Conservation (phyloP, 1,140 invertebrate species). For the Drosophila athabasca region DNA sequence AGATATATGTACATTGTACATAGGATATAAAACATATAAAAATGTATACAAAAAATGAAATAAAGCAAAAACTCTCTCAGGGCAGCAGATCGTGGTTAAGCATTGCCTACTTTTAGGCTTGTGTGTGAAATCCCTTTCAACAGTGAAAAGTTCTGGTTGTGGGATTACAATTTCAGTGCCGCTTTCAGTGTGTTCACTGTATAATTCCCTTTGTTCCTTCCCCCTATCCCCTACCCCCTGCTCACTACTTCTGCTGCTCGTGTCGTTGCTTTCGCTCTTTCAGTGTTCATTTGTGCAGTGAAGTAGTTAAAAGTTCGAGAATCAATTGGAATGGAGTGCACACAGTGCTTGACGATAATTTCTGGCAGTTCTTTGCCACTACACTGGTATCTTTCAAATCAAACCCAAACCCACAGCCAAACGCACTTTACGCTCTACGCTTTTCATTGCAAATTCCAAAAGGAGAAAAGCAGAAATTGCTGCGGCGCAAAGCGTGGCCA, state of each 20-base stretch:
- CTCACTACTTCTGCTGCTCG: neutral
- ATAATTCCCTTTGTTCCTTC: too few relatives aligned
- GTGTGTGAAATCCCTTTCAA: neutral
- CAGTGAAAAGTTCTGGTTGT: neutral
- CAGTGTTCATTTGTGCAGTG: constrained; percentile 18
- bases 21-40: too few relatives aligned
- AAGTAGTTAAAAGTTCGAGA: constrained; percentile 32
- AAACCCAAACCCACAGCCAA: constrained; percentile 39
- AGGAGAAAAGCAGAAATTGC: neutral
- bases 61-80: too few relatives aligned
- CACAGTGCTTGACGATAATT: constrained; percentile 1
- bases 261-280: constrained; percentile 1
- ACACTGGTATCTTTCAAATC: constrained; percentile 13
- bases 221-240: too few relatives aligned
- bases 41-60: too few relatives aligned
- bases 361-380: constrained; percentile 1
- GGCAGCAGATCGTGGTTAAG: too few relatives aligned
- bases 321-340: constrained; percentile 39
- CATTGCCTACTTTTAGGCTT: constrained; percentile 13
- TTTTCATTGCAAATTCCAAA: constrained; percentile 32
- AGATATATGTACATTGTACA: too few relatives aligned
- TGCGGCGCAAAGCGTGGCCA: constrained; percentile 1
- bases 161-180: too few relatives aligned
- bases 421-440: constrained; percentile 45
- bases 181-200: too few relatives aligned